Evolutionary conservation across 2,888 invertebrate species (phyloP), one percentile per base, ranked within the genome.

Genomic region (Hemithea aestivaria): DNA sequence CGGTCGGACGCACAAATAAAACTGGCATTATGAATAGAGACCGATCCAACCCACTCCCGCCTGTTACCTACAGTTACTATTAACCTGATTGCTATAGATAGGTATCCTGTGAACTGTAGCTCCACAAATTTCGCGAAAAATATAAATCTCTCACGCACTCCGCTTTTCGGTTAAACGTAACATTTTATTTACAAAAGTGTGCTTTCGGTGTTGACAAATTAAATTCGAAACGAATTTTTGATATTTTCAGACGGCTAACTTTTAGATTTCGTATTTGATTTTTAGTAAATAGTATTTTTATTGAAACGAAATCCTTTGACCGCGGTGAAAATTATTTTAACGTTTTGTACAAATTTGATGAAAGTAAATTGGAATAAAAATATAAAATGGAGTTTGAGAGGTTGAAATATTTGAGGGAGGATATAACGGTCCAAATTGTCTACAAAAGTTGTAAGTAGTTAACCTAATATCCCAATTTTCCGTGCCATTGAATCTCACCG

Each of bases 1-100:
- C 50, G 57, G 52, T 48, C 40, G 58, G 51, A 57, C 56, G 57
- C 53, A 60, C 61, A 66, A 68, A 74, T 73, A 74, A 73, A 73
- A 68, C 57, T 62, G 55, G 58, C 62, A 62, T 66, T 72, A 69
- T 66, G 66, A 66, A 73, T 67, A 63, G 62, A 52, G 48, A 45
- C 44, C 47, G 49, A 49, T 59, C 53, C 54, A 48, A 56, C 45
- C 44, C 48, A 28, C 29, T 5, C 30, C 10, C 20, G 26, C 2
- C 16, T 16, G 16, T 16, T 5, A 16, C 16, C 16, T 16, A 16
- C 27, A 11, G 32, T 40, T 28, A 32, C 50, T 59, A 52, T 55
- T 64, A 66, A 54, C 55, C 54, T 55, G 61, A 66, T 66, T 65
- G 58, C 56, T 48, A n/a, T n/a, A n/a, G n/a, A n/a, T n/a, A n/a